Conservation (phyloP, 1,140 invertebrate species). For the Hyles vespertilio region DNA sequence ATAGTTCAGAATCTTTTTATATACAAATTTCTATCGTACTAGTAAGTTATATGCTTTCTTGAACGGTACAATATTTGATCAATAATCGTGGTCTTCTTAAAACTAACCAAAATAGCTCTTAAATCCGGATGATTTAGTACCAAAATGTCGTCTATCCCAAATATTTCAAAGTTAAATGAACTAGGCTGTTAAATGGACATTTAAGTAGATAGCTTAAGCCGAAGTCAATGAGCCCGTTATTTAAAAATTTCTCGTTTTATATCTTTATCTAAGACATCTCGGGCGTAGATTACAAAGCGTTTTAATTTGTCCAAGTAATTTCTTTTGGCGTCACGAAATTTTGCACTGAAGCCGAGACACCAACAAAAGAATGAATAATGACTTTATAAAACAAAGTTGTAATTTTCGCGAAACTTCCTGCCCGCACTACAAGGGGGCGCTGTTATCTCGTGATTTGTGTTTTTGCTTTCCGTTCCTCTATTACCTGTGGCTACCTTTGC, state of each 20-base stretch:
- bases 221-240: no score
- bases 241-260: constrained; percentile 19
- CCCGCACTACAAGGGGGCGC: constrained; percentile 32
- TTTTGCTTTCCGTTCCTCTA: constrained; percentile 10
- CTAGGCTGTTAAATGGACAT: no score
- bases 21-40: no score
- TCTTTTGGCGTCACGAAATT: constrained; percentile 67
- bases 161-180: no score
- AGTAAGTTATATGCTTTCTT: no score
- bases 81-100: no score
- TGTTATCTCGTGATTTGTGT: constrained; percentile 53
- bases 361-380: constrained; percentile 72
- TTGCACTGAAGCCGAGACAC: constrained; percentile 45
- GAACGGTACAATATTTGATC: no score
- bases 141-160: no score
- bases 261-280: constrained; percentile 26
- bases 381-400: constrained; percentile 68
- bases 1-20: no score
- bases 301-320: constrained; percentile 68
- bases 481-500: background rate
- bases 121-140: no score
- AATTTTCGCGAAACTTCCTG: constrained; percentile 60
- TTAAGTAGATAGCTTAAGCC: no score
- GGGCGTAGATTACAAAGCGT: constrained; percentile 55
- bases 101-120: no score